Evolutionary conservation across 2,888 invertebrate species (phyloP), one percentile per base, ranked within the genome.

Genomic region (Zygaena filipendulae): DNA sequence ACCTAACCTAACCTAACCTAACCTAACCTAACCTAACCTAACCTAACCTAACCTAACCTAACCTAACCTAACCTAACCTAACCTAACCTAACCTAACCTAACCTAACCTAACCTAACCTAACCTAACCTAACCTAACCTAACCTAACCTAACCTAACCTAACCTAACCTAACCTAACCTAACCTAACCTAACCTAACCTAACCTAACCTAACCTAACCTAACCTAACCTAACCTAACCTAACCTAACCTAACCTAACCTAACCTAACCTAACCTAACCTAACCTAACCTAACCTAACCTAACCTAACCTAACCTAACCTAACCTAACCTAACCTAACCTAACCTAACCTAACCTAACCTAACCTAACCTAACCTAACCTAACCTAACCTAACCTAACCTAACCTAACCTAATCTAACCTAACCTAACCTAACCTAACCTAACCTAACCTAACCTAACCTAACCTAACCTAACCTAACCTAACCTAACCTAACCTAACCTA

Each of bases 241-340:
- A 32, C 37, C 36, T 38, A 29, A 34, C 32, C 28, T 30, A 24
- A 35, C 34, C 35, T 39, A 35, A 33, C 40, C 38, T 36, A 33
- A 39, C 40, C 36, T 39, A 33, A 39, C 40, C 36, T 39, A 33
- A 39, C 40, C 36, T 39, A 33, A 39, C 40, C 38, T 39, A 33
- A 39, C 38, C 38, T 39, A 33, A 39, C 40, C 38, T 39, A 32
- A 27, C 31, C 31, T 25, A 22, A 32, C 31, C 32, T 32, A 31
- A 35, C 34, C 31, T 31, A 31, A 18, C 20, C 16, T 26, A 27
- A 32, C 13, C 13, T 18, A 18, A 25, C 28, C 25, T 20, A 27
- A 24, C 20, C 16, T 14, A 9, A 22, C 21, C 26, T 18, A 26
- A 26, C 25, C 21, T 26, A 25, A 23, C 23, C 21, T 20, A 25